Evolutionary conservation across 2,113 vertebrate species (phyloP).

Genomic region (Epinephelus lanceolatus): DNA sequence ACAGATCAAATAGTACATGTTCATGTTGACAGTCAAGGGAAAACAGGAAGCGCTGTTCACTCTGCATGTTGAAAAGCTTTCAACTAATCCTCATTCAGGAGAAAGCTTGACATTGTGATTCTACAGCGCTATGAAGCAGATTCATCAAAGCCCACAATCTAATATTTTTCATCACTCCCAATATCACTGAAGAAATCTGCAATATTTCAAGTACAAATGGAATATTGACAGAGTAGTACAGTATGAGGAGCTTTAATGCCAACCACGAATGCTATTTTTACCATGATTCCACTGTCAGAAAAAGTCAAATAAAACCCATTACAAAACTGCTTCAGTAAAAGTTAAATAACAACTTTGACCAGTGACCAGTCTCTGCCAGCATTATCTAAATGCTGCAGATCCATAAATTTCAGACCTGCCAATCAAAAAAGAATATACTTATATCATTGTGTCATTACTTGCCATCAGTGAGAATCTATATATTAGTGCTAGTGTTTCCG

Average conservation of each 20-base stretch:
- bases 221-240: neutral
- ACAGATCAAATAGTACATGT: conserved; percentile 2
- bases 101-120: conserved; percentile 13
- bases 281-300: no score
- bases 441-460: neutral
- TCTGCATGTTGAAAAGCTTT: conserved; percentile 20
- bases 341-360: neutral
- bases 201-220: neutral
- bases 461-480: neutral
- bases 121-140: neutral
- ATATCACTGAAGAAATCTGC: neutral
- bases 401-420: neutral
- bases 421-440: neutral
- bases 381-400: neutral
- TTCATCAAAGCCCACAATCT: neutral
- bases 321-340: neutral
- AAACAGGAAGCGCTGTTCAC: neutral
- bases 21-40: neutral
- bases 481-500: conserved; percentile 12
- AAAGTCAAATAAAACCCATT: neutral
- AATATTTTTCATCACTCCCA: neutral
- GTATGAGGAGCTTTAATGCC: neutral
- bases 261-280: neutral
- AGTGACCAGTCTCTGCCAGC: neutral
- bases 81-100: neutral